A percentile compares a stretch with the other conserved stretches of the same genome.
Evolutionary conservation across 2,797 vertebrate genomes (phyloP).

Genomic region (Neosalanx taihuensis): DNA sequence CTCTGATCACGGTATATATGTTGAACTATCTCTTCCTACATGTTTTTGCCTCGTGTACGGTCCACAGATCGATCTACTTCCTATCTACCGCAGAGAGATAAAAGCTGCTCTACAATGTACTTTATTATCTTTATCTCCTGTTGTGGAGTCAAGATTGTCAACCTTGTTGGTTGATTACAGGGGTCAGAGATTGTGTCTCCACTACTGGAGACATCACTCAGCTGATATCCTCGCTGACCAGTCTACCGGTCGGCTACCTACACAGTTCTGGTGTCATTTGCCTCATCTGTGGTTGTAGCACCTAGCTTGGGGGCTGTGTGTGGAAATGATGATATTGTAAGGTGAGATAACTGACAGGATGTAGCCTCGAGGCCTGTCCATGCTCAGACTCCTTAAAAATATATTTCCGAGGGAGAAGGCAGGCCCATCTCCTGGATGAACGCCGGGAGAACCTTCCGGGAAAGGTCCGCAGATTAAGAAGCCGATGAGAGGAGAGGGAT

Average conservation of each 20-base stretch:
- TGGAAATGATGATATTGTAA: constrained; percentile 71
- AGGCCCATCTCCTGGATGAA: constrained; percentile 53
- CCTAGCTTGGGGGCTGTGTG: constrained; percentile 61
- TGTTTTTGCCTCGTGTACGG: background rate
- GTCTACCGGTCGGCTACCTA: constrained; percentile 26
- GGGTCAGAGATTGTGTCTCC: constrained; percentile 46
- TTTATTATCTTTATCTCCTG: constrained; percentile 8
- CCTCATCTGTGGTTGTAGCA: constrained; percentile 60
- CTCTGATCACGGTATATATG: no score
- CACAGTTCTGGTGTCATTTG: constrained; percentile 42
- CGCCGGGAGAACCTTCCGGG: constrained; percentile 59
- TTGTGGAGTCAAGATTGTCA: no score
- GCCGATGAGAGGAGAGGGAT: constrained; percentile 60
- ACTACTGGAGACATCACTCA: constrained; percentile 49
- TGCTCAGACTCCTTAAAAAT: constrained; percentile 68
- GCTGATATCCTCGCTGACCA: constrained; percentile 47
- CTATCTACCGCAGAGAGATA: constrained; percentile 12
- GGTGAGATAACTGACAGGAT: constrained; percentile 67
- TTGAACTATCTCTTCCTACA: no score
- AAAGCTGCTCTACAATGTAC: constrained; percentile 6
- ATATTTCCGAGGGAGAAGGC: constrained; percentile 68
- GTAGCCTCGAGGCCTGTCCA: constrained; percentile 69
- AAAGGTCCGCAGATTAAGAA: constrained; percentile 60
- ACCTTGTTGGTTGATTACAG: constrained; percentile 48
- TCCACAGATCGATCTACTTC: no score